Conservation (phyloP, 1,140 invertebrate genomes). For the Argopecten irradians region DNA sequence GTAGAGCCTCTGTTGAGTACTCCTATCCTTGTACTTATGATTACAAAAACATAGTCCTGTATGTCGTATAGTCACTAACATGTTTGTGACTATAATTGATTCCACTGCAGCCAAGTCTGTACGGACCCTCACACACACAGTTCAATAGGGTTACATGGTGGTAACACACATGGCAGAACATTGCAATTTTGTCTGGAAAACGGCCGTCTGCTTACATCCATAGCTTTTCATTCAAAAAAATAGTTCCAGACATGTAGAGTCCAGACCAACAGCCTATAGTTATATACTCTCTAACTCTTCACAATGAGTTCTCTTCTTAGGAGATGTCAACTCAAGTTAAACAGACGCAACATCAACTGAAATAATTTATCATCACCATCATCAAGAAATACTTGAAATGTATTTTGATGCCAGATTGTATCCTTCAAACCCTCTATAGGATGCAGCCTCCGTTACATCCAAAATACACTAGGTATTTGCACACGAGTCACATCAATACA, state of each 20-base stretch:
- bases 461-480: background rate
- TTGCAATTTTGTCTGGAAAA: background rate
- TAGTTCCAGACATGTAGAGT: background rate
- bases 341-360: background rate
- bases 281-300: background rate
- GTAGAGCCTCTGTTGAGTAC: background rate
- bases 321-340: background rate
- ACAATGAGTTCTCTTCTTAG: background rate
- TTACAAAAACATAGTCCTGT: background rate
- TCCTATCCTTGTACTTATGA: background rate
- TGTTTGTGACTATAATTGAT: conserved; percentile 17
- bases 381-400: too few relatives aligned
- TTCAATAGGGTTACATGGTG: conserved; percentile 1
- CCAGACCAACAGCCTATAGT: background rate
- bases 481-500: background rate
- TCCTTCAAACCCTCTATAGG: background rate
- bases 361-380: too few relatives aligned
- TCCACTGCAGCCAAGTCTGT: background rate
- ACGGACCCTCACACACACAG: conserved; percentile 5
- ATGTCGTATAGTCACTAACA: background rate
- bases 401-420: background rate
- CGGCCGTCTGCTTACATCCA: background rate
- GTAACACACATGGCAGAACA: background rate
- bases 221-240: background rate
- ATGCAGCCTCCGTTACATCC: background rate